phyloP scores from a whole-genome alignment of 2,888 invertebrate genomes.

The Cryptocephalus moraei region DNA sequence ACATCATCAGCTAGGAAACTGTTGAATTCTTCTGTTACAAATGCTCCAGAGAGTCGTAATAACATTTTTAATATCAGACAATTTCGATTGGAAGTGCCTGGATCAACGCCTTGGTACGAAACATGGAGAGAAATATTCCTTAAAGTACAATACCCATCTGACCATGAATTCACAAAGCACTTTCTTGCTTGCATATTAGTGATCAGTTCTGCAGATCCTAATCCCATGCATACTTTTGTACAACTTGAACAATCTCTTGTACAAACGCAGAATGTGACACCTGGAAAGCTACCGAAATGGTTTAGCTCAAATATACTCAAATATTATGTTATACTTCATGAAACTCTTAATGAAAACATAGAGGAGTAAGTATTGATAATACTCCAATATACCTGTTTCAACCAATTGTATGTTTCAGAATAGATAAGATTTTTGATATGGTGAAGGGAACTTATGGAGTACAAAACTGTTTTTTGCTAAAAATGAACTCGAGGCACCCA shows the following conservation, averaged over 20 bases:
- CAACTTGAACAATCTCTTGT: constrained; percentile 70
- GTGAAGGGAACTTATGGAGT: constrained; percentile 82
- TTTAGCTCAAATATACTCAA: constrained; percentile 71
- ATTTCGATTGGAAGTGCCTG: constrained; percentile 58
- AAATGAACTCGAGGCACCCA: constrained; percentile 73
- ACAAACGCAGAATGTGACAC: constrained; percentile 48
- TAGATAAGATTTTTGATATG: constrained; percentile 71
- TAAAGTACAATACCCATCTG: constrained; percentile 77
- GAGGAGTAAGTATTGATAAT: constrained; percentile 52
- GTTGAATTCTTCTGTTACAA: constrained; percentile 48
- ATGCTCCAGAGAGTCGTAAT: constrained; percentile 26
- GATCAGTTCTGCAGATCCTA: constrained; percentile 59
- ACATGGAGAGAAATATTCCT: constrained; percentile 88
- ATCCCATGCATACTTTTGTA: constrained; percentile 74
- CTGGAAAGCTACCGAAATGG: constrained; percentile 76
- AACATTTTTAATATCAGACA: constrained; percentile 31
- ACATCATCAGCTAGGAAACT: constrained; percentile 74
- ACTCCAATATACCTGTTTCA: background rate
- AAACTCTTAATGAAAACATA: constrained; percentile 60
- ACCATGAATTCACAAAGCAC: constrained; percentile 94
- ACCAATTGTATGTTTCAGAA: constrained; percentile 45
- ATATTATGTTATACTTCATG: constrained; percentile 85
- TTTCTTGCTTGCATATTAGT: constrained; percentile 75
- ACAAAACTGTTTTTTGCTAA: constrained; percentile 78
- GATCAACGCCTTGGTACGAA: constrained; percentile 88